Percentiles rank a stretch among this genome's conserved stretches.
phyloP scores from a whole-genome alignment of 2,113 vertebrate species.

The Cinclus cinclus region DNA sequence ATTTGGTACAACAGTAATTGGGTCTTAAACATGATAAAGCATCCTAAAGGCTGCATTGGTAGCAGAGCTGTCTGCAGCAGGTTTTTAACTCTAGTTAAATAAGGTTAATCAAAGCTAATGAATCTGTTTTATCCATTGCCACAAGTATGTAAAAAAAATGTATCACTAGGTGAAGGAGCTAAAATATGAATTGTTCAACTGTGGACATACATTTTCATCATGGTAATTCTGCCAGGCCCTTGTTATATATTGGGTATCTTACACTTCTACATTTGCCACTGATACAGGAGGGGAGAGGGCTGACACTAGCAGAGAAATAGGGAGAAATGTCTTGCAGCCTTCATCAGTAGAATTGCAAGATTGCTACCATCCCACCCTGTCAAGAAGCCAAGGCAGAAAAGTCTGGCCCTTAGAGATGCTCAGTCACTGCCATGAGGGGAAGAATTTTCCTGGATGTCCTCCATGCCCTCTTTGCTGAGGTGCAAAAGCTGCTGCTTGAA shows the following conservation, averaged over 20 bases:
- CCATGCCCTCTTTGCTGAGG: neutral
- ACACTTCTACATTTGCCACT: neutral
- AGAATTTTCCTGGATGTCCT: neutral
- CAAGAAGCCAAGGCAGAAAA: neutral
- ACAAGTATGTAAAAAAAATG: constrained; percentile 66
- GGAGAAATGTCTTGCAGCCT: neutral
- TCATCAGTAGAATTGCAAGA: neutral
- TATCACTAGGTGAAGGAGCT: constrained; percentile 56
- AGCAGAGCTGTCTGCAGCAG: constrained; percentile 69
- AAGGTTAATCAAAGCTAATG: constrained; percentile 86
- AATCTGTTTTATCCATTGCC: constrained; percentile 78
- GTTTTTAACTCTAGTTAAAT: constrained; percentile 80
- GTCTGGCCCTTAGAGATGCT: neutral
- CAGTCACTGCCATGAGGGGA: neutral
- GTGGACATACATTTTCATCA: constrained; percentile 49
- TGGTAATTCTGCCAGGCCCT: constrained; percentile 38
- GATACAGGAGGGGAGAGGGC: neutral
- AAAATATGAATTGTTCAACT: constrained; percentile 63
- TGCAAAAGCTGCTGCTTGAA: neutral
- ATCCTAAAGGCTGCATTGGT: constrained; percentile 71
- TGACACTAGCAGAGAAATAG: neutral
- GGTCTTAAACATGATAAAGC: constrained; percentile 85
- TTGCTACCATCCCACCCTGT: neutral
- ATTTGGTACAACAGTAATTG: constrained; percentile 80
- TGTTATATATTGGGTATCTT: neutral